Percentiles rank a stretch among this genome's conserved stretches.
phyloP scores from a whole-genome alignment of 2,113 vertebrate species.

The Stigmatopora nigra region DNA sequence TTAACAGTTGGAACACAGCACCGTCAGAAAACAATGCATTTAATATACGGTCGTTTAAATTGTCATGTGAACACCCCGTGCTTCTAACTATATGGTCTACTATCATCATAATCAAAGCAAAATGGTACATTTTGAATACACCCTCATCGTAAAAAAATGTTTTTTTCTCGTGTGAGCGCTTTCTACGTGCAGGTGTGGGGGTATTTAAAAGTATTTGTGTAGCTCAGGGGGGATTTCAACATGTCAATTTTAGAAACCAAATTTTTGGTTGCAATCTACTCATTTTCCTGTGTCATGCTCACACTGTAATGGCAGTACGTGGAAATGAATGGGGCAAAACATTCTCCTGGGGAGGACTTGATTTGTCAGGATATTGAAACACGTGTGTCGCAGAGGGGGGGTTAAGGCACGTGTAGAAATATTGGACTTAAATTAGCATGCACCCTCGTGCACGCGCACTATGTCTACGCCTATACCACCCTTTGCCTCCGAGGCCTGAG shows the following conservation, averaged over 20 bases:
- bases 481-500: slow-evolving; percentile 5
- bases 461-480: neutral
- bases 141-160: too few species aligned
- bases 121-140: too few species aligned
- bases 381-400: neutral
- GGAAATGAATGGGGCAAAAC: neutral
- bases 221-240: neutral
- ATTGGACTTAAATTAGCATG: neutral
- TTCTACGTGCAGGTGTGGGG: too few species aligned
- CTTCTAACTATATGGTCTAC: too few species aligned
- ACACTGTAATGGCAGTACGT: neutral
- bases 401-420: neutral
- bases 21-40: too few species aligned
- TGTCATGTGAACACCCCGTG: too few species aligned
- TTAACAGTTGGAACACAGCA: too few species aligned
- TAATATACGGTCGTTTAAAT: too few species aligned
- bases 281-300: neutral
- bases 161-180: too few species aligned
- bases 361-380: neutral
- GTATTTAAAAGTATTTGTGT: too few species aligned
- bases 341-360: neutral
- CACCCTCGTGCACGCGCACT: neutral
- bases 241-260: neutral
- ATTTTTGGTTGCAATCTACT: neutral
- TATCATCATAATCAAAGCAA: too few species aligned